Evolutionary conservation across 2,113 vertebrate species (phyloP).

Genomic region (Rousettus leschenaultii): DNA sequence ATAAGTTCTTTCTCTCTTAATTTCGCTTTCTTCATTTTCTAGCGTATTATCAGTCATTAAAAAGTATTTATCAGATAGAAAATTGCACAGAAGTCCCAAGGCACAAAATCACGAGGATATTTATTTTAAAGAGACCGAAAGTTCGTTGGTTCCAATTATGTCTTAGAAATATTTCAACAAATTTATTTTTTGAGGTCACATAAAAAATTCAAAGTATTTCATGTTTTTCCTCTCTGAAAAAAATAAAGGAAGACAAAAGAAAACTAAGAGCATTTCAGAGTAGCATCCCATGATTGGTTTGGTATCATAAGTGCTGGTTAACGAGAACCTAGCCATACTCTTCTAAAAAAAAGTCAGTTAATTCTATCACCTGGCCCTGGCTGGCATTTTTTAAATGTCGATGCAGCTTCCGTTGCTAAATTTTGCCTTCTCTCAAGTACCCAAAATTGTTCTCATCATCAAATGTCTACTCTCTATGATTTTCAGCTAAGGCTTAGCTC

Average conservation of each 20-base stretch:
- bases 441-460: background rate
- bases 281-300: background rate
- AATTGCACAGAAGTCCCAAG: background rate
- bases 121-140: conserved; percentile 30
- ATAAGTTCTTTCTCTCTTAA: background rate
- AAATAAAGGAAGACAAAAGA: background rate
- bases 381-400: background rate
- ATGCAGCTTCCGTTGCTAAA: background rate
- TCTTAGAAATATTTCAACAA: background rate
- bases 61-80: background rate
- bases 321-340: background rate
- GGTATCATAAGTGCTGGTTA: background rate
- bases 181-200: background rate
- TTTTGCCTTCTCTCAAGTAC: background rate
- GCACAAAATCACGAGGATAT: background rate
- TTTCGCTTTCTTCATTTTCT: conserved; percentile 8
- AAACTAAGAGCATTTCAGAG: background rate
- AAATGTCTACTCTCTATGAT: background rate
- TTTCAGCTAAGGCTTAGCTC: conserved; percentile 15
- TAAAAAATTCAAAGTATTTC: background rate
- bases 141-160: background rate
- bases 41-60: background rate
- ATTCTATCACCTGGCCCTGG: background rate
- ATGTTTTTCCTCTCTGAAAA: background rate
- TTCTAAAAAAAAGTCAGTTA: conserved; percentile 17